phyloP scores from a whole-genome alignment of 30 jellyfish, hydroid and myxozoan genomes.

The Thelohanellus kitauei region DNA sequence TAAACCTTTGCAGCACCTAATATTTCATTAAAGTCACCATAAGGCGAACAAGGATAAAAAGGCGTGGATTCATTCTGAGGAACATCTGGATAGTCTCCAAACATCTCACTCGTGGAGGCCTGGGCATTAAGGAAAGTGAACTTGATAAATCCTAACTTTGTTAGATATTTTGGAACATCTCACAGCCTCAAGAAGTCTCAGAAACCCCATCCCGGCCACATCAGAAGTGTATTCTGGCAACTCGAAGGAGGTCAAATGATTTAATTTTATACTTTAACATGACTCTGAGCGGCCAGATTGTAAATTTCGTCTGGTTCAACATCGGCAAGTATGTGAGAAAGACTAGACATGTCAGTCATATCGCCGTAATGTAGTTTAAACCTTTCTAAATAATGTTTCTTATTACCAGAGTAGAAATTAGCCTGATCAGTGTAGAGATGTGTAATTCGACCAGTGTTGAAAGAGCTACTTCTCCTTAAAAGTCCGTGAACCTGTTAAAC shows the following conservation, averaged over 20 bases:
- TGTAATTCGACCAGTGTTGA: slow-evolving; percentile 36
- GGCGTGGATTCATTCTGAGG: slow-evolving; percentile 68
- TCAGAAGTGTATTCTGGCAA: slow-evolving; percentile 77
- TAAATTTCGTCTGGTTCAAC: slow-evolving; percentile 50
- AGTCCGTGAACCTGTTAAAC: slow-evolving; percentile 49
- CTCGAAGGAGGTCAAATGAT: too few species aligned
- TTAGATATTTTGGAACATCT: slow-evolving; percentile 19
- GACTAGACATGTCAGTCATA: slow-evolving; percentile 39
- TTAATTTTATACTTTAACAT: slow-evolving; percentile 91
- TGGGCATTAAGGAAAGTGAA: too few species aligned
- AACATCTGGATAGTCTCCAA: slow-evolving; percentile 45
- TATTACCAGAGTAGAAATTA: too few species aligned
- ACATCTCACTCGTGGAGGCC: slow-evolving; percentile 97
- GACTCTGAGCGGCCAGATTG: slow-evolving; percentile 75
- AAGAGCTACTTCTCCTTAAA: slow-evolving; percentile 51
- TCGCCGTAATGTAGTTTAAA: slow-evolving; percentile 72
- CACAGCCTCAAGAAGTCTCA: slow-evolving; percentile 54
- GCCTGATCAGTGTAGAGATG: too few species aligned
- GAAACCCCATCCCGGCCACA: slow-evolving; percentile 77
- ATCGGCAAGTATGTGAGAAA: slow-evolving; percentile 23
- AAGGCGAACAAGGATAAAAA: slow-evolving; percentile 92
- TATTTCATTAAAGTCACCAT: slow-evolving; percentile 45
- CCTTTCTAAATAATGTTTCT: too few species aligned
- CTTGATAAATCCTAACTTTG: slow-evolving; percentile 48
- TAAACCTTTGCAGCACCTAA: slow-evolving; percentile 69